These are phyloP conservation scores for Halcyon leucocephala DNA, from an alignment of 2,797 vertebrate genomes.

Conservation along the genomic window DNA sequence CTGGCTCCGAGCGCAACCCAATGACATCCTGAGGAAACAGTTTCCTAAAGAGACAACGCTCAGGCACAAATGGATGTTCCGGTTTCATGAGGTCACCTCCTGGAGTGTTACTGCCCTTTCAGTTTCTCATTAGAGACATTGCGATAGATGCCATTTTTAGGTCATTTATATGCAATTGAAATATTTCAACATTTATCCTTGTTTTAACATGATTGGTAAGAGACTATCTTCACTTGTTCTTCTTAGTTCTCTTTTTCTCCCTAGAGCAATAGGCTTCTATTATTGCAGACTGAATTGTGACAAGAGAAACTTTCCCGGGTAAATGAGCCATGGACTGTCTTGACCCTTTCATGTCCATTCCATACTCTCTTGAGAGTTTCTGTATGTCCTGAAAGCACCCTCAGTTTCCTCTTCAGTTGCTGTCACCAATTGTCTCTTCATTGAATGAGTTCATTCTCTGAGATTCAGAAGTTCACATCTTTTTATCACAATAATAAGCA, in stretches of 20 bases:
- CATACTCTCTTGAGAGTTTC: neutral
- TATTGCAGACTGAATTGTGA: neutral
- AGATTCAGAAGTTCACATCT: neutral
- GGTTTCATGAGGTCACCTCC: slow-evolving; percentile 7
- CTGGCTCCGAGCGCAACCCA: rapidly evolving
- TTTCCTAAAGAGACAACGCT: neutral
- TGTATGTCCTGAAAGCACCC: neutral
- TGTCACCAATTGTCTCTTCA: neutral
- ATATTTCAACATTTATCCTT: neutral
- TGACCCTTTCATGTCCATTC: neutral
- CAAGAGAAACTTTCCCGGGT: neutral
- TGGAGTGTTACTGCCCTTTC: neutral
- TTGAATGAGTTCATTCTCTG: neutral
- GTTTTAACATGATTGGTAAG: neutral
- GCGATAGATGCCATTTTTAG: neutral
- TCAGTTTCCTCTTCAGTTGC: neutral
- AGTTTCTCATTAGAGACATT: neutral
- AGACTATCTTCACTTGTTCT: no score
- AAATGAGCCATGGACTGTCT: neutral
- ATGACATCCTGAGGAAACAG: neutral
- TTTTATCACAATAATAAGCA: neutral
- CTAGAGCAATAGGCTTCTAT: neutral
- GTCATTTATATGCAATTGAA: neutral
- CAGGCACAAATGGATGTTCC: neutral
- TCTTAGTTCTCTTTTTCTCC: no score